Evolutionary conservation across 2,113 vertebrate genomes (phyloP), one percentile per base, ranked within the genome.

Genomic region (Hypanus sabinus): DNA sequence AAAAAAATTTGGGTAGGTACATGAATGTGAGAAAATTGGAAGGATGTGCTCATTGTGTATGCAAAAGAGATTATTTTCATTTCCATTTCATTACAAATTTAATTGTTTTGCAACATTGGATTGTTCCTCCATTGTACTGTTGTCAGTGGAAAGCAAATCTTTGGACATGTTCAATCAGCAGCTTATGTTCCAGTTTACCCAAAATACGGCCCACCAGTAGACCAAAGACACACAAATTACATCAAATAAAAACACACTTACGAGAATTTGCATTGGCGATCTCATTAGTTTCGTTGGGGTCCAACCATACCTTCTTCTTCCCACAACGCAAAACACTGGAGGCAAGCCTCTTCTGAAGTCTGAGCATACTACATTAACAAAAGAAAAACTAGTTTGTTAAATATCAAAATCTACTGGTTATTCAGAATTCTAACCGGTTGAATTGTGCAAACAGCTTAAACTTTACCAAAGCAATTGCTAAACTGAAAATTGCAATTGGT

Each of bases 221-320:
- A 76, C 5, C 33, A 36, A 18, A 36, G 46, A 30, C 38, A 83
- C 18, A 38, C 3, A 46, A 46, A 83, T 9, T 12, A 27, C 22
- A 22, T 10, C 1, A 12, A 12, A 12, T 20, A 60, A 60, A 16
- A 20, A 38, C 71, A 22, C 33, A 96, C 97, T 96, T 46, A 99
- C 98, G 98, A 4, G 98, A 99, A 95, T 99, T 99, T 85, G 99
- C 99, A 0, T 99, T 99, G 95, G 98, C 98, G 79, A 99, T 99
- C 96, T 99, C 99, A 8, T 99, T 99, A 94, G 99, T 99, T 95
- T 99, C 98, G 10, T 99, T 99, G 88, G 99, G 99, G 94, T 99
- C 99, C 95, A 99, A 95, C 98, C 99, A 99, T 94, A 99, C 98
- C 95, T 99, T 99, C 96, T 99, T 99, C 95, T 99, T 99, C 77